Base-by-base conservation (phyloP, 2,888 invertebrate species). In the Metalampra italica region DNA sequence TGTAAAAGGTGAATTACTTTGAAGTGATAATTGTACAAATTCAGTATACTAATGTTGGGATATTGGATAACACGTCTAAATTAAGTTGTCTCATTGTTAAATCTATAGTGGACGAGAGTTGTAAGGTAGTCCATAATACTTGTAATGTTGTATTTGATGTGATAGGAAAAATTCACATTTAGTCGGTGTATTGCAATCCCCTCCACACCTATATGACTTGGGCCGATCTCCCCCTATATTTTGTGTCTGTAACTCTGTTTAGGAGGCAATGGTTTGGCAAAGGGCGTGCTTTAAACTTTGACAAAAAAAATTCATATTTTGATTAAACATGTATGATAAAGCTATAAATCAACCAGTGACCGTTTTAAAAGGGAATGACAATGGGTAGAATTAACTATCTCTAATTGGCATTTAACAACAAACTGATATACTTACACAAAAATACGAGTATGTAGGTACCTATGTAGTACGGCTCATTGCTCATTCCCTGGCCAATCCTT, bases 61-160 rank as follows among this genome's bases (percentile, higher is more conserved):
- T 74, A 68, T 69, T 70, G 66, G 57, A 68, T 71, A 73, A 77
- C 68, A 73, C 69, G 70, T 78, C 71, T 81, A 71, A 75, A 77
- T 77, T 84, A 80, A 81, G 75, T 80, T 84, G 69, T 74, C 66
- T 63, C 77, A 77, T 82, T 84, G 79, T 85, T 82, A 82, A 78
- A 70, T 63, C 75, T 82, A 79, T 75, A 75, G 78, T 55, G 80
- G 78, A 73, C 76, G 64, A 64, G 59, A 72, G 22, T 22, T 71
- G 66, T 64, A 75, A 75, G 75, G 75, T 68, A 68, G 76, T 81
- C 79, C 76, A 74, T 71, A 64, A 75, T 83, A 84, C 74, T 75
- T 73, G 68, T 87, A 83, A 81, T 81, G 71, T 82, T 78, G 73
- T 79, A 82, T 75, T 84, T 71, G 81, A 78, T 85, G 85, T 84